phyloP scores from a whole-genome alignment of 2,888 invertebrate species.

The Sarcophaga carnaria region DNA sequence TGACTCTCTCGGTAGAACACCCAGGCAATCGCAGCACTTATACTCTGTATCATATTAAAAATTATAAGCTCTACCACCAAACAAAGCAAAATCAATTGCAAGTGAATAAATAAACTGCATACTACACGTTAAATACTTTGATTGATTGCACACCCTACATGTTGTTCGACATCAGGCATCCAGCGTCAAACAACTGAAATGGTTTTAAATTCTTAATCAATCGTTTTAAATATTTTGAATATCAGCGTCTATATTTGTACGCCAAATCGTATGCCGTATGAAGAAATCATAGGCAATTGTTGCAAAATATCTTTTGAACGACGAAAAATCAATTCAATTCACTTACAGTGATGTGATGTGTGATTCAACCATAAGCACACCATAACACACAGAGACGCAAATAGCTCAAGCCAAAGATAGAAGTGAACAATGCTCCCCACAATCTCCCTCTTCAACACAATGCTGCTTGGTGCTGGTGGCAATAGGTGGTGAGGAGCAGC shows the following conservation, averaged over 20 bases:
- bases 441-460: neutral
- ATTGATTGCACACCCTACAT: neutral
- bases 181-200: neutral
- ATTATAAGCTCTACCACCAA: too few relatives aligned
- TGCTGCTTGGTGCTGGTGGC: neutral
- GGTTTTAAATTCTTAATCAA: neutral
- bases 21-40: too few relatives aligned
- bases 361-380: conserved; percentile 18
- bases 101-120: too few relatives aligned
- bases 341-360: neutral
- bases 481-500: neutral
- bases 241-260: neutral
- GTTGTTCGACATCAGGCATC: neutral
- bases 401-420: conserved; percentile 1
- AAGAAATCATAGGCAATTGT: neutral
- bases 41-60: too few relatives aligned
- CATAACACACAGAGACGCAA: neutral
- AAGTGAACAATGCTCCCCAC: neutral
- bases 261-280: neutral
- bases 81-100: too few relatives aligned
- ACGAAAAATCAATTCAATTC: conserved; percentile 35
- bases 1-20: too few relatives aligned
- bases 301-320: conserved; percentile 26
- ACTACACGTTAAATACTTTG: neutral
- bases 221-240: neutral